Evolutionary conservation across 2,888 invertebrate species (phyloP), one percentile per base, ranked within the genome.

Genomic region (Pemphredon lugubris): DNA sequence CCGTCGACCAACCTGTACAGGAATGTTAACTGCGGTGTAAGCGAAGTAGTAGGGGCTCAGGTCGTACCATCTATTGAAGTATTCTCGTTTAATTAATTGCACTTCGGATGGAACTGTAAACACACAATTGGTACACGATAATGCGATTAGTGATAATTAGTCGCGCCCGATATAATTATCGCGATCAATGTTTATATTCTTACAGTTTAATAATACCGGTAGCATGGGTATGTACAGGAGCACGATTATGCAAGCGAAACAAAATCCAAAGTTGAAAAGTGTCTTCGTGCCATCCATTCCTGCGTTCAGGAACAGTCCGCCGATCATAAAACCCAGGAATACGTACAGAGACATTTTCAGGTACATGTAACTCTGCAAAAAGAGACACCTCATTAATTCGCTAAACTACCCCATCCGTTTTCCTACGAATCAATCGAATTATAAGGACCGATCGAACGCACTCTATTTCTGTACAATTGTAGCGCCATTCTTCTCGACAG

Each of bases 11-110:
- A 96, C 92, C 87, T 95, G 95, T 4, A 92, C 88, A 0, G 96
- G 96, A 9, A 96, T 91, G 54, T 94, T 92, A 0, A 95, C 93
- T n/a, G 94, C 89, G 0, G 94, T 93, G 83, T 95, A 89, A 0
- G 96, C 96, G 6, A 93, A 92, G 87, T 95, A 96, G 84, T 96
- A 96, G 0, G 96, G 93, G 84, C 94, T 94, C 16, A 96, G 86
- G 1, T 94, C 92, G 85, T 96, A 96, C 96, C 96, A 96, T 48
- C 95, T 93, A 88, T 96, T 96, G 86, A 96, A 96, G 83, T 96
- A 94, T 86, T 96, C 96, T 48, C 95, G 91, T 86, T 96, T 96
- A 7, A 96, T 89, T 14, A 96, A 90, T 78, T 94, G 93, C 0
- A 96, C 94, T 90, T 96, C 95, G 42, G 91, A 91, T 14, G 96